Evolutionary conservation across 2,888 invertebrate species (phyloP).

Genomic region (Lasioglossum figueresi): DNA sequence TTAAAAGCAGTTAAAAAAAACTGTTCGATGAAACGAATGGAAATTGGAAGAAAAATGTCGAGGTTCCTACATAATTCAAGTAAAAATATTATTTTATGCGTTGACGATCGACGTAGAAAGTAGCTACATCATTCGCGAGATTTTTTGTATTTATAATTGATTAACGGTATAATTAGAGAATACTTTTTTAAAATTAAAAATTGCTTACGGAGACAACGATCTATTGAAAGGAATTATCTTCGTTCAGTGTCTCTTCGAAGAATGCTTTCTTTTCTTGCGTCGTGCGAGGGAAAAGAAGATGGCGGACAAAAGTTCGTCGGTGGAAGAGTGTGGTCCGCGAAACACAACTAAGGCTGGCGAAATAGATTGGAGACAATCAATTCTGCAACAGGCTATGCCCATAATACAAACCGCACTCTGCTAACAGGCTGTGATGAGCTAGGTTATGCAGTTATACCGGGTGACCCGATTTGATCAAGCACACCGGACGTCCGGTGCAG

Average conservation of each 20-base stretch:
- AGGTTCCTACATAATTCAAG: neutral
- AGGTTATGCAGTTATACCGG: constrained; percentile 43
- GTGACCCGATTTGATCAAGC: constrained; percentile 49
- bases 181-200: too few relatives aligned
- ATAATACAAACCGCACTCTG: constrained; percentile 44
- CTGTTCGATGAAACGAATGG: neutral
- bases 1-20: neutral
- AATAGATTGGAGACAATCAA: constrained; percentile 49
- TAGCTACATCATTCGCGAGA: fast-evolving
- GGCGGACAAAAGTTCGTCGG: neutral
- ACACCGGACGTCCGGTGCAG: constrained; percentile 14
- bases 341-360: constrained; percentile 27
- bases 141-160: neutral
- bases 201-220: neutral
- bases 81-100: neutral
- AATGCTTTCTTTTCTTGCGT: neutral
- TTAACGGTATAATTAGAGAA: too few relatives aligned
- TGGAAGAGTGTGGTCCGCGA: neutral
- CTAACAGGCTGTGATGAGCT: constrained; percentile 58
- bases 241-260: neutral
- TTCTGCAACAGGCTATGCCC: constrained; percentile 38
- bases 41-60: neutral
- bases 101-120: neutral
- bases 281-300: neutral
- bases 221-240: neutral